A percentile compares a stretch with the other conserved stretches of the same genome.
Evolutionary conservation across 1,140 invertebrate species (phyloP).

Genomic region (Aricia agestis): DNA sequence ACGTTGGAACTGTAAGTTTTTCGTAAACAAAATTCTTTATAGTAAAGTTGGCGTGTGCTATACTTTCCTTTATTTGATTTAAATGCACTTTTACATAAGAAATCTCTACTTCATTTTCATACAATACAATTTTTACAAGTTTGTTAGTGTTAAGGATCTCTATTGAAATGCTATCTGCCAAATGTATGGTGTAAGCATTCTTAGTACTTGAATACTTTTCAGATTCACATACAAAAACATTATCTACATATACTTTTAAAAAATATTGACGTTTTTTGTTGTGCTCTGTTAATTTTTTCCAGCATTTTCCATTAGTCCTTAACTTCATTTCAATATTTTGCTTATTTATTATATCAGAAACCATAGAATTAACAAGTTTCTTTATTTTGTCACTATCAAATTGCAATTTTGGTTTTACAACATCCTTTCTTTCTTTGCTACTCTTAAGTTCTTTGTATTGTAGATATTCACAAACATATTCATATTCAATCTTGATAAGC

Average conservation of each 20-base stretch:
- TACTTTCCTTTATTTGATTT: constrained; percentile 38
- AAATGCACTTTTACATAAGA: constrained; percentile 38
- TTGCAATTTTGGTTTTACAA: constrained; percentile 48
- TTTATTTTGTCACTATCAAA: constrained; percentile 53
- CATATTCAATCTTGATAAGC: constrained; percentile 55
- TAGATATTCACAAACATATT: constrained; percentile 51
- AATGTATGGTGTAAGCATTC: constrained; percentile 34
- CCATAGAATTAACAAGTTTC: constrained; percentile 42
- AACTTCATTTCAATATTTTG: constrained; percentile 42
- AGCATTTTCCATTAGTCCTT: constrained; percentile 36
- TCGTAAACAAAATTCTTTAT: constrained; percentile 37
- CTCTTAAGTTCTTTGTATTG: constrained; percentile 54
- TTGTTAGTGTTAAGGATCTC: constrained; percentile 56
- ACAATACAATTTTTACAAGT: constrained; percentile 42
- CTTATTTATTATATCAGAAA: constrained; percentile 37
- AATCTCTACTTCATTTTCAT: constrained; percentile 49
- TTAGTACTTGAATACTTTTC: constrained; percentile 38
- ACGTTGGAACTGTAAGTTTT: constrained; percentile 37
- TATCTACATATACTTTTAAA: constrained; percentile 56
- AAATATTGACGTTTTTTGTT: constrained; percentile 32
- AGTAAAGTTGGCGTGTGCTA: constrained; percentile 29
- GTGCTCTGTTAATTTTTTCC: constrained; percentile 28
- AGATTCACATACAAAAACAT: constrained; percentile 60
- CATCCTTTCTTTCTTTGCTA: constrained; percentile 33
- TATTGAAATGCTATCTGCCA: constrained; percentile 51